Base-by-base conservation (phyloP, 1,140 invertebrate species). In the Maniola jurtina region DNA sequence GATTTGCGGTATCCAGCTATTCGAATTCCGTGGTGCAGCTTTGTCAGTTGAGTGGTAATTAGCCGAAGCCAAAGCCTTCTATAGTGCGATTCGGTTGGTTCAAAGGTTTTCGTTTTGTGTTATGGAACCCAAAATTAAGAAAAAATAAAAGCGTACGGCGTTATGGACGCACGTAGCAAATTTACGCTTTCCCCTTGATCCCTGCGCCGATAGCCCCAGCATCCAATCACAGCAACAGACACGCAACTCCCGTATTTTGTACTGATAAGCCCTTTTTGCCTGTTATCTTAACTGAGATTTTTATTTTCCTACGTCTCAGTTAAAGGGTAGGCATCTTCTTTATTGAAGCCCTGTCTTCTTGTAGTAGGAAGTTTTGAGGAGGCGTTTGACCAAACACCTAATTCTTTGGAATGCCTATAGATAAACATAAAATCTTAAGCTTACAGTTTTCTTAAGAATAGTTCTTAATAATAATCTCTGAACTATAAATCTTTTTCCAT, bases 131-230 rank as follows among this genome's bases (percentile, higher is more conserved):
- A 38, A 57, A 57, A 57, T 6, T 16, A 62, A 36, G 48, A 54
- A 62, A 61, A 62, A 62, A 54, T 62, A 42, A 65, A 65, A 14
- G 48, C 45, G 35, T 13, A 33, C 42, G 45, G 15, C 47, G 11
- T 50, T 60, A 45, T 65, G 54, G 64, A 34, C 47, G 57, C 64
- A 65, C 64, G 64, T 65, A 54, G 55, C 57, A 36, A 54, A 65
- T 65, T 65, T 65, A 65, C 64, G 64, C 45, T 38, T 65, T 59
- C 58, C 16, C 6, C 42, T 58, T 65, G 64, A 65, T 65, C 56
- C 25, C 15, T 33, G 36, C 36, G 33, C 63, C 47, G 63, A 65
- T 59, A 65, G 36, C 42, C 61, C 48, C 38, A 40, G 55, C 36
- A 65, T 52, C 52, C 63, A 36, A 65, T 65, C 63, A 52, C 63